Base-by-base conservation (phyloP, 2,113 vertebrate species). In the Serilophus lunatus region DNA sequence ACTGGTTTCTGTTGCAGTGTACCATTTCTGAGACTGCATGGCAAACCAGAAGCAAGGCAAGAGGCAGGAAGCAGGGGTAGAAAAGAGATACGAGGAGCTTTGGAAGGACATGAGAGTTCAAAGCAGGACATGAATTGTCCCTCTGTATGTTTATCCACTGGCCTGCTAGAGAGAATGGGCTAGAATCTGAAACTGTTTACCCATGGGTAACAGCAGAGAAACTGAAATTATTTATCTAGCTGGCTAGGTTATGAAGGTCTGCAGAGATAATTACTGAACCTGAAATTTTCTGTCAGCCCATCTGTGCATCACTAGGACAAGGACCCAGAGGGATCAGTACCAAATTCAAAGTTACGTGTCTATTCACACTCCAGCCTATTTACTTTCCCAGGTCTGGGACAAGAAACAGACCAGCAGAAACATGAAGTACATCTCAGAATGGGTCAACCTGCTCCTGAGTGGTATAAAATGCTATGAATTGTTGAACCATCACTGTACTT, bases 131-230 rank as follows among this genome's bases (percentile, higher is more conserved):
- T 44, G 36, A 70, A 51, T 35, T 42, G 25, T 74, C 24, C 20
- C 18, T 70, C 7, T 91, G 56, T 82, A 93, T 86, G n/a, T 54
- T 93, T 78, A 40, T 70, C 60, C 53, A 29, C 60, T 84, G 60
- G 19, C 12, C 69, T 82, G 57, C n/a, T 57, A 40, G 47, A 70
- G 23, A 23, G 23, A 40, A 42, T 66, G 64, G 54, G 50, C 9
- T 33, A 63, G 82, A 70, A 93, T 72, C 19, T 45, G 65, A 90
- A 87, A 82, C 75, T 94, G 31, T 91, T 96, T 84, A 54, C 74
- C 33, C 60, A 75, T 50, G 63, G 47, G 33, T 29, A 78, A 75
- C 42, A 89, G 64, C 69, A 89, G 65, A 87, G 69, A 94, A 87
- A 90, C 60, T 74, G 42, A 45, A 89, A 70, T 91, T 78, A 87